A percentile compares a stretch with the other conserved stretches of the same genome.
Evolutionary conservation across 2,888 invertebrate genomes (phyloP).

Genomic region (Latrodectus elegans): DNA sequence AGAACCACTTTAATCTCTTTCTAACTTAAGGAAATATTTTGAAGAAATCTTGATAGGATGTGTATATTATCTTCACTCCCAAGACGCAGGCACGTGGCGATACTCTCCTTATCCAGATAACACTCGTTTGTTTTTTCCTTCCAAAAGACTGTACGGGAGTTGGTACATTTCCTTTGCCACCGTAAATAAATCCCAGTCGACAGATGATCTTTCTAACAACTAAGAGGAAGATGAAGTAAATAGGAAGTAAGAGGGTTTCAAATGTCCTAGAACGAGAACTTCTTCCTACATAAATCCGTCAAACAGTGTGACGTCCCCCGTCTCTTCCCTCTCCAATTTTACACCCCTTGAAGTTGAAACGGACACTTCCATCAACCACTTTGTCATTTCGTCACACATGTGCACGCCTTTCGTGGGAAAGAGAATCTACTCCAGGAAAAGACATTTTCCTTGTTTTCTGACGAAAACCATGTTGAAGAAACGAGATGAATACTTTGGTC

Average conservation of each 20-base stretch:
- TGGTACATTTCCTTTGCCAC: conserved; percentile 7
- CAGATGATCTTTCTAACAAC: conserved; percentile 21
- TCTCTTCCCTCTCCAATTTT: conserved; percentile 6
- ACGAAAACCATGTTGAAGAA: conserved; percentile 9
- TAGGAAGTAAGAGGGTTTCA: conserved; percentile 16
- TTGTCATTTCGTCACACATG: conserved; percentile 37
- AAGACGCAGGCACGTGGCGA: conserved; percentile 11
- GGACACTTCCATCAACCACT: conserved; percentile 41
- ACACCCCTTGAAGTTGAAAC: conserved; percentile 33
- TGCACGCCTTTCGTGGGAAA: conserved; percentile 42
- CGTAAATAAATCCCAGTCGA: conserved; percentile 48
- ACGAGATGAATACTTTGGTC: conserved; percentile 25
- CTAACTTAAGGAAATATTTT: too few relatives aligned
- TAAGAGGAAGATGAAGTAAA: not conserved
- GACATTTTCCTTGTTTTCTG: conserved; percentile 15
- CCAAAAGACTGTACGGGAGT: not conserved
- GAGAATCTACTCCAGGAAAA: conserved; percentile 5
- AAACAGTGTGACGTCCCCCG: conserved; percentile 3
- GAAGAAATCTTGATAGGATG: not conserved
- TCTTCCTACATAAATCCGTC: conserved; percentile 47
- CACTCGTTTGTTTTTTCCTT: not conserved
- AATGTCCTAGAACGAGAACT: conserved; percentile 41
- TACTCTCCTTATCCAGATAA: not conserved
- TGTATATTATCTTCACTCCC: not conserved
- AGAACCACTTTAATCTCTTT: too few relatives aligned